Base-by-base conservation (phyloP, 1,140 invertebrate genomes). In the Drosophila sp. region DNA sequence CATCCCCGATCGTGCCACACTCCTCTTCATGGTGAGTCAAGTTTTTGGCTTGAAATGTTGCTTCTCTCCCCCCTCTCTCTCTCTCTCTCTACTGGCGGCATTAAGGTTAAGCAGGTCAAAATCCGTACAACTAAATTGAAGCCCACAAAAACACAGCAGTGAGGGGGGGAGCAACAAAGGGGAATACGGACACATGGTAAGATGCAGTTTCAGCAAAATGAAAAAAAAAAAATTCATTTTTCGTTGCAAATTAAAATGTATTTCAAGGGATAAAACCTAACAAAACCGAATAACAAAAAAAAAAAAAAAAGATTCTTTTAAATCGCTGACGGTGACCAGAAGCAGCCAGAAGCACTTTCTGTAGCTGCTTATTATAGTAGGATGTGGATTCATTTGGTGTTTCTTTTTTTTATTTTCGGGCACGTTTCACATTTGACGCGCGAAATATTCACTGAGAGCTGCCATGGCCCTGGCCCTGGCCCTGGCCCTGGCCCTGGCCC, bases 121-220 rank as follows among this genome's bases (percentile, higher is more conserved):
- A 90, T 90, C 81, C 79, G 86, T 90, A 90, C 85, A 90, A 90
- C 85, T 90, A 90, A 90, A 90, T 90, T 90, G 85, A 90, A 35
- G 81, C 85, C 70, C 84, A 90, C 84, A 89, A 81, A 50, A 10
- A 80, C 78, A 89, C 77, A 89, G 90, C 78, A 78, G 84, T 68
- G 68, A 33, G 40, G 41, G 54, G 33, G 44, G 8, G 35, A 7
- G 17, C 10, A 17, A 2, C n/a, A 5, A 30, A 23, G 1, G 11
- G 23, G 17, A 30, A 33, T 11, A n/a, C 17, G 33, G 32, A n/a
- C 30, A 1, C 47, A 40, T 30, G 29, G 17, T 47, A 4, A 3
- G 70, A 57, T 30, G 54, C 60, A 35, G 27, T 38, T 61, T 61
- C 40, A 44, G 44, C 61, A 75, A 64, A 47, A 47, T 7, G 25